These are phyloP conservation scores for Sycophila texana DNA, from an alignment of 2,888 invertebrate species.

Conservation along the genomic window DNA sequence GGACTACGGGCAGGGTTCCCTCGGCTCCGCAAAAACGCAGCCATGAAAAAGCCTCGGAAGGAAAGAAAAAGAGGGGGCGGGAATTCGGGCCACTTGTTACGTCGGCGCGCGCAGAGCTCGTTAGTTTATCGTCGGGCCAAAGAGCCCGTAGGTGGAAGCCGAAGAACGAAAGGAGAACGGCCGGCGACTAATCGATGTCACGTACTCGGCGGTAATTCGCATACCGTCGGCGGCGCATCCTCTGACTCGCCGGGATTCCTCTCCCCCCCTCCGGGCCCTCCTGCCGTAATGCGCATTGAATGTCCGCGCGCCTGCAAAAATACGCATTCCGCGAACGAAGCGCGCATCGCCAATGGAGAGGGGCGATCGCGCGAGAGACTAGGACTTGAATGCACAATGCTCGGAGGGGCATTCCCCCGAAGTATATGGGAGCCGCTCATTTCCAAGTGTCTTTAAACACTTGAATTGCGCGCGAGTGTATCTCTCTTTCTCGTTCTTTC, in stretches of 20 bases:
- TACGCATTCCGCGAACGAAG: constrained; percentile 48
- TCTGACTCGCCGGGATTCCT: constrained; percentile 22
- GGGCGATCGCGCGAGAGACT: constrained; percentile 34
- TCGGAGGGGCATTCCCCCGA: constrained; percentile 23
- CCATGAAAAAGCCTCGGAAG: neutral
- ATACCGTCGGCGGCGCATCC: constrained; percentile 51
- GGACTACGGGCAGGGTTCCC: neutral
- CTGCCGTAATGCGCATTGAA: constrained; percentile 49
- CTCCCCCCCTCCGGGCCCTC: neutral
- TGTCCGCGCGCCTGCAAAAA: constrained; percentile 41
- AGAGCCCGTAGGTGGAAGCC: neutral
- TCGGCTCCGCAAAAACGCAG: neutral
- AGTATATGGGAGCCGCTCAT: constrained; percentile 44
- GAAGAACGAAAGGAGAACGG: constrained; percentile 3
- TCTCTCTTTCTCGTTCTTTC: constrained; percentile 12
- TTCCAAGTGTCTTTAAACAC: constrained; percentile 53
- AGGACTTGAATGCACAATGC: constrained; percentile 54
- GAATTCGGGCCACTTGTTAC: constrained; percentile 46
- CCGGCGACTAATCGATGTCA: constrained; percentile 61
- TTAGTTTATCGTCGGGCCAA: constrained; percentile 6
- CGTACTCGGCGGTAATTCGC: constrained; percentile 61
- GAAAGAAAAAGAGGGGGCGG: neutral
- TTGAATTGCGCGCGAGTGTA: constrained; percentile 51
- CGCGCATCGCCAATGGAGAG: constrained; percentile 47
- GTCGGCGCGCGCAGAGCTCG: constrained; percentile 1